Base-by-base conservation (phyloP, 2,797 vertebrate species). In the Eidolon dupreanum region DNA sequence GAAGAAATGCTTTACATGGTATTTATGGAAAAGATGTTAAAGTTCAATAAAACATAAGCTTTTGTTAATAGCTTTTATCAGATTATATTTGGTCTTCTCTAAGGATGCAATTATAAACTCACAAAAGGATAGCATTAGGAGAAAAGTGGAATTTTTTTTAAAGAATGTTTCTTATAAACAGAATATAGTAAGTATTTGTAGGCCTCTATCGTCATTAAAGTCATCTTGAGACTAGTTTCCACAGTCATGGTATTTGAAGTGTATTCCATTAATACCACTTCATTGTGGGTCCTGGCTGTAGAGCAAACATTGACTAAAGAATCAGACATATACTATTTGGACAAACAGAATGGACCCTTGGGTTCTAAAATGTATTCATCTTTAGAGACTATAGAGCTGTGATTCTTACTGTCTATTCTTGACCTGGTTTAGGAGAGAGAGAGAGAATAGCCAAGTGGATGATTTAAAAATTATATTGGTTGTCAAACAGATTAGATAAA, bases 1-100 rank as follows among this genome's bases (percentile, higher is more conserved):
- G 33, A 95, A 88, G 33, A 96, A 97, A 59, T 87, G 65, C 46
- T 94, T 4, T 38, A 3, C 87, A 9, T 94, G n/a, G 20, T 43
- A 0, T 77, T 95, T 97, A 31, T 93, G 33, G 36, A 36, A 96
- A 84, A 49, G 1, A 75, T 51, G 63, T 96, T 33, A n/a, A 93
- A 66, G 71, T 85, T 94, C 61, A 75, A 9, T 75, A 73, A 93
- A 91, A 86, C 28, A 15, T 19, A 88, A 92, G 26, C 28, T 96
- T 20, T 61, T 95, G 38, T 86, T 92, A 70, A 53, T 85, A 59
- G 28, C 28, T 61, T 41, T 65, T 68, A 43, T 41, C 10, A 78
- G 26, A 59, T 85, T 91, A 53, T 63, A 66, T 33, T 87, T 78
- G 12, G 10, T 59, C 31, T 92, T 90, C 26, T 71, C 79, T 88